Evolutionary conservation across 1,140 invertebrate species (phyloP).

Genomic region (Anagrus nilaparvatae): DNA sequence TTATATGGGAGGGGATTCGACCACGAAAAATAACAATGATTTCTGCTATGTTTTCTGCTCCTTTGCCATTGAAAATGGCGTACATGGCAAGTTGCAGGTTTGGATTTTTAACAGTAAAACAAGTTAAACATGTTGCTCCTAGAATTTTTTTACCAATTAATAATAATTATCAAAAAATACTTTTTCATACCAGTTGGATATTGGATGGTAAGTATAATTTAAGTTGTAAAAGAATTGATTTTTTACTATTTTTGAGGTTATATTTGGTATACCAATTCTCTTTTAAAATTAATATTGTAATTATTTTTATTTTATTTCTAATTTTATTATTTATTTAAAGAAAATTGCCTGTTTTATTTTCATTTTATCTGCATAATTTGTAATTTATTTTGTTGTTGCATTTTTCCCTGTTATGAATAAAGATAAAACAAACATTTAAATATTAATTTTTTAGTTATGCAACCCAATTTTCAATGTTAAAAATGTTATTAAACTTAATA

Average conservation of each 20-base stretch:
- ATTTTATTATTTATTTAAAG: background rate
- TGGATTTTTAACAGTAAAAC: slow-evolving; percentile 22
- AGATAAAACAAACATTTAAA: background rate
- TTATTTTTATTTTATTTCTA: background rate
- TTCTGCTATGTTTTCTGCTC: background rate
- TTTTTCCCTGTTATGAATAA: slow-evolving; percentile 29
- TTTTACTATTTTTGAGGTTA: slow-evolving; percentile 1
- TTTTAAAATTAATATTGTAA: slow-evolving; percentile 5
- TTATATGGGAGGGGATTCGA: too few species aligned
- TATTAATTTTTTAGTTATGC: slow-evolving; percentile 1
- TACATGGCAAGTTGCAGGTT: slow-evolving; percentile 30
- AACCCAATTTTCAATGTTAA: background rate
- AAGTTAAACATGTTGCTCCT: slow-evolving; percentile 20
- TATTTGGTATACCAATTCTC: background rate
- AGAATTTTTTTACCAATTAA: slow-evolving; percentile 22
- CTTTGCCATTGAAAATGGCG: slow-evolving; percentile 28
- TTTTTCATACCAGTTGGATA: slow-evolving; percentile 34
- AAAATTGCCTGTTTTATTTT: too few species aligned
- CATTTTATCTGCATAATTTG: too few species aligned
- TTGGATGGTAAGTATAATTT: slow-evolving; percentile 28
- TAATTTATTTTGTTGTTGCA: too few species aligned
- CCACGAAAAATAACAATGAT: too few species aligned
- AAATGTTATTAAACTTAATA: background rate
- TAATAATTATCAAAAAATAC: slow-evolving; percentile 31
- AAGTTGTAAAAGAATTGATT: slow-evolving; percentile 1